phyloP scores from a whole-genome alignment of 2,888 invertebrate species.

The Machimus atricapillus region DNA sequence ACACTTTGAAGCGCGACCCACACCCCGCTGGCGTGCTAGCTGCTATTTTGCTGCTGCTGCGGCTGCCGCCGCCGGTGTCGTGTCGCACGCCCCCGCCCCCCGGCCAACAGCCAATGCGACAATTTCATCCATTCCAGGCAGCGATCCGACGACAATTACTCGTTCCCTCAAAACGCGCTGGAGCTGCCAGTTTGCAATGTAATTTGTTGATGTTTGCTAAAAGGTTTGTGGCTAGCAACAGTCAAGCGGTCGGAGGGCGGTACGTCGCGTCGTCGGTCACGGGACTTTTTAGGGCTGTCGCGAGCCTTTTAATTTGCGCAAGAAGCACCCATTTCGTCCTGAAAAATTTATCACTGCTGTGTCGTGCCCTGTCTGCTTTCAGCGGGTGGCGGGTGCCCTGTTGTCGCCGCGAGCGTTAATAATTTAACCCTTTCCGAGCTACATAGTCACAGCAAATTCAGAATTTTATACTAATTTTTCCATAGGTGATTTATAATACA shows the following conservation, averaged over 20 bases:
- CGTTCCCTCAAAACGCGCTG: neutral
- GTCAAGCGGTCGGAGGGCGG: neutral
- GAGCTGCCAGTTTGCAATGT: neutral
- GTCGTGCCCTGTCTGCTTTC: neutral
- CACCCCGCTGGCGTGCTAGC: conserved; percentile 12
- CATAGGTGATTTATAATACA: no score
- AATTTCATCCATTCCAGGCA: neutral
- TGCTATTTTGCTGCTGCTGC: neutral
- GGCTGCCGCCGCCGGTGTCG: neutral
- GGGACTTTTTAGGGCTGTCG: neutral
- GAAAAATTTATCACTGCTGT: neutral
- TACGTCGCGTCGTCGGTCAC: neutral
- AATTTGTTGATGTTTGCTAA: neutral
- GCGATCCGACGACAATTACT: neutral
- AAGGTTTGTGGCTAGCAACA: neutral
- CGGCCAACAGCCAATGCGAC: neutral
- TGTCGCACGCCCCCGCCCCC: neutral
- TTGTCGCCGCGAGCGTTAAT: neutral
- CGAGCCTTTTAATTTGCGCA: neutral
- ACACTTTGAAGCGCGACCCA: conserved; percentile 38
- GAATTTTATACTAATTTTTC: no score
- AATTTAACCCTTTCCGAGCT: no score
- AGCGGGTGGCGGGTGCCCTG: neutral
- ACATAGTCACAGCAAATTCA: no score
- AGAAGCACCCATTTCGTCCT: neutral